phyloP scores from a whole-genome alignment of 2,113 vertebrate species.

The Naja naja region DNA sequence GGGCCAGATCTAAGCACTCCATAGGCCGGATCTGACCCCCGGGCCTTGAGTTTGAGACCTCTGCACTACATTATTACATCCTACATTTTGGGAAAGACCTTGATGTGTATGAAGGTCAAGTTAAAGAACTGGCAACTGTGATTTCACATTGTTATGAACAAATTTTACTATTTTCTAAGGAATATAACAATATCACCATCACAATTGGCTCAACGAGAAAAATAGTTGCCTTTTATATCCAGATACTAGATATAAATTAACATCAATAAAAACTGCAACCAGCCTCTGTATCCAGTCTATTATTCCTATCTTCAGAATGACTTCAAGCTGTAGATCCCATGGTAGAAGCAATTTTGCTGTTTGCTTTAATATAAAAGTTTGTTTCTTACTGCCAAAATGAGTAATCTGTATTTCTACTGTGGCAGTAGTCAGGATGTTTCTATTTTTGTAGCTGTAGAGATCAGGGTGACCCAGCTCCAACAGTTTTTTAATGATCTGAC shows the following conservation, averaged over 20 bases:
- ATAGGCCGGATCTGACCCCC: too few species aligned
- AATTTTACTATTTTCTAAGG: not conserved
- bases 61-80: not conserved
- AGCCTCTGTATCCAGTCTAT: not conserved
- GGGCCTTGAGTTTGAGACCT: too few species aligned
- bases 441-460: not conserved
- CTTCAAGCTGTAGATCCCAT: not conserved
- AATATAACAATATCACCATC: not conserved
- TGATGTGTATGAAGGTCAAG: not conserved
- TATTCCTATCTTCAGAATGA: not conserved
- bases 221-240: not conserved
- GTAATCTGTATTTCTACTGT: not conserved
- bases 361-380: not conserved
- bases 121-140: not conserved
- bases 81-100: not conserved
- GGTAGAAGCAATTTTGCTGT: not conserved
- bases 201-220: not conserved
- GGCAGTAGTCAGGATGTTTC: not conserved
- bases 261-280: not conserved
- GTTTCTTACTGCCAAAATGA: not conserved
- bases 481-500: not conserved
- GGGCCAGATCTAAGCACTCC: too few species aligned
- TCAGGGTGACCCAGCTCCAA: not conserved
- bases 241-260: not conserved
- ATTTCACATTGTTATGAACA: not conserved